Evolutionary conservation across 2,113 vertebrate species (phyloP).

Genomic region (Gila orcuttii): DNA sequence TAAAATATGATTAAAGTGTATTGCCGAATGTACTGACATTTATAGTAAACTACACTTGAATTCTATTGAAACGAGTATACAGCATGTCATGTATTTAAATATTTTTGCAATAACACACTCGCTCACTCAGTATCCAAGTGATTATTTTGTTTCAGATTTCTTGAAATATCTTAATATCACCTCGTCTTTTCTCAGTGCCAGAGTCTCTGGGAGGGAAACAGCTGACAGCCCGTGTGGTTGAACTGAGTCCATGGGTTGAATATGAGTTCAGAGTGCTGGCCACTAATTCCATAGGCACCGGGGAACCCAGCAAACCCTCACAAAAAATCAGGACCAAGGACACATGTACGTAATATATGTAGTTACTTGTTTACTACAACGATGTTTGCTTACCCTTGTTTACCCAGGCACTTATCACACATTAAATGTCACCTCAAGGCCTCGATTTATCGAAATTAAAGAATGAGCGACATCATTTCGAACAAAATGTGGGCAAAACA

Average conservation of each 20-base stretch:
- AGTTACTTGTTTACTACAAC: not conserved
- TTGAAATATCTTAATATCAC: not conserved
- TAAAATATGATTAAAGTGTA: too few relatives aligned
- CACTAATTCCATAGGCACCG: constrained; percentile 88
- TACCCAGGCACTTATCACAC: not conserved
- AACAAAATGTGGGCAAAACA: too few relatives aligned
- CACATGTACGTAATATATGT: constrained; percentile 79
- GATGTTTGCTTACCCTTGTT: too few relatives aligned
- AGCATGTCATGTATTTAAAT: too few relatives aligned
- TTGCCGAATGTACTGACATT: too few relatives aligned
- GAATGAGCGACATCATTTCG: too few relatives aligned
- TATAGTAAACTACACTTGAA: too few relatives aligned
- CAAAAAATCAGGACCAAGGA: constrained; percentile 89
- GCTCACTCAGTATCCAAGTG: too few relatives aligned
- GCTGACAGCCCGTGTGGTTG: constrained; percentile 85
- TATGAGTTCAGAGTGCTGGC: constrained; percentile 93
- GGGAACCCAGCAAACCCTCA: constrained; percentile 90
- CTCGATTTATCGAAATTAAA: not conserved
- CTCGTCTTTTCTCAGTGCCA: constrained; percentile 78
- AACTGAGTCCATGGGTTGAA: constrained; percentile 93
- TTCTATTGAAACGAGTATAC: too few relatives aligned
- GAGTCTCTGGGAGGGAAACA: constrained; percentile 85
- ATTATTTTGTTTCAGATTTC: not conserved
- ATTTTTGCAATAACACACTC: too few relatives aligned
- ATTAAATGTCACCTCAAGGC: not conserved